Percentiles rank a stretch among this genome's conserved stretches.
These are phyloP conservation scores for Ditula angustiorana DNA, from an alignment of 2,888 invertebrate species.

Conservation along the genomic window DNA sequence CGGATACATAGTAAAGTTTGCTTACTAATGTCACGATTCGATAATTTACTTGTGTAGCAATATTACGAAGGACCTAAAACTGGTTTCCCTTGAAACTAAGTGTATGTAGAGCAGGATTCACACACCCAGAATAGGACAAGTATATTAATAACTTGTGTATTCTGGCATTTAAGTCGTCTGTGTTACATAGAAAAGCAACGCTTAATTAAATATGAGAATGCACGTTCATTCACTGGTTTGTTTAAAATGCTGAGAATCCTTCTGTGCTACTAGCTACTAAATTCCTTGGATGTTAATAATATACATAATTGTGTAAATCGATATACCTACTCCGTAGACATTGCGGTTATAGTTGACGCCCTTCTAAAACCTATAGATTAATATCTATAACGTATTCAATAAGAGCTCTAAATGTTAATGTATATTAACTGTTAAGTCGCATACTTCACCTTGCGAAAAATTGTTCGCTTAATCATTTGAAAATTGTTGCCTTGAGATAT, in stretches of 20 bases:
- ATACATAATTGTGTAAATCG: slow-evolving; percentile 18
- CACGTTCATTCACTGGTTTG: slow-evolving; percentile 20
- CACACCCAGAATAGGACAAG: not conserved
- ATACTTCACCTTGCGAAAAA: slow-evolving; percentile 56
- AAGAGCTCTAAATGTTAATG: slow-evolving; percentile 29
- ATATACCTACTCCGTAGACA: slow-evolving; percentile 43
- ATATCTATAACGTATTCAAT: slow-evolving; percentile 22
- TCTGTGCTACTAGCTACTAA: slow-evolving; percentile 5
- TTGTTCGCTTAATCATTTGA: slow-evolving; percentile 64
- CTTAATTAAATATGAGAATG: not conserved
- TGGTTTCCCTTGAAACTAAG: slow-evolving; percentile 11
- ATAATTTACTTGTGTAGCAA: slow-evolving; percentile 10
- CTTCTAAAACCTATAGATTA: slow-evolving; percentile 34
- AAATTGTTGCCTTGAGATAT: slow-evolving; percentile 73
- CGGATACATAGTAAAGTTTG: slow-evolving; percentile 8
- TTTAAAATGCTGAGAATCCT: slow-evolving; percentile 10
- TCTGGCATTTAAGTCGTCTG: not conserved
- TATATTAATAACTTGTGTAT: not conserved
- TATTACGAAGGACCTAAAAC: slow-evolving; percentile 10
- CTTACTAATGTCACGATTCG: slow-evolving; percentile 2
- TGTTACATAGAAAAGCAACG: slow-evolving; percentile 11
- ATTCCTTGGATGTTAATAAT: slow-evolving; percentile 29
- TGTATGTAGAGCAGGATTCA: slow-evolving; percentile 4
- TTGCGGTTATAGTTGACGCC: slow-evolving; percentile 47
- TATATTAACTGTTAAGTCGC: slow-evolving; percentile 47